Conservation (phyloP, 2,113 vertebrate species). For the Centropus unirufus region DNA sequence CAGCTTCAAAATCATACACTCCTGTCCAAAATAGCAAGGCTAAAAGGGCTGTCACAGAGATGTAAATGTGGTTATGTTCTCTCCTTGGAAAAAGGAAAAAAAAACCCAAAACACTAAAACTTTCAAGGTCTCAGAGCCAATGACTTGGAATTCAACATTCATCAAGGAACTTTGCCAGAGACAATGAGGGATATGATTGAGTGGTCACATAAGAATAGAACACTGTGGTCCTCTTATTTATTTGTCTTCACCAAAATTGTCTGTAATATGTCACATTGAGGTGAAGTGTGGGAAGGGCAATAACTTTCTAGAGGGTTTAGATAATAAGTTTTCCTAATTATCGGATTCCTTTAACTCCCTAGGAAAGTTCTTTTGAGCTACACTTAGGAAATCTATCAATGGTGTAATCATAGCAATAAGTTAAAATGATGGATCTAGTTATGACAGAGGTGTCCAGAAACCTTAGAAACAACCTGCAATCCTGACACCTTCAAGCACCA, state of each 20-base stretch:
- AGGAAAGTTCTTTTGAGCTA: background rate
- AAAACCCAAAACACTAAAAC: background rate
- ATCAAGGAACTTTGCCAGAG: background rate
- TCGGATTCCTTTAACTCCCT: background rate
- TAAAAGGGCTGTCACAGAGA: background rate
- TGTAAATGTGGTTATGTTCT: conserved; percentile 6
- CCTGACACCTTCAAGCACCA: background rate
- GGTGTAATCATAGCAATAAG: background rate
- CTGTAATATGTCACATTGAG: background rate
- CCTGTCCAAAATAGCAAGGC: background rate
- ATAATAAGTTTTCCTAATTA: background rate
- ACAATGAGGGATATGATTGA: background rate
- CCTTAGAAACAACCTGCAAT: background rate
- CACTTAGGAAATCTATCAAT: background rate
- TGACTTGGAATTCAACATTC: background rate
- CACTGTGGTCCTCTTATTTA: background rate
- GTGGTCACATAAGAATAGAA: background rate
- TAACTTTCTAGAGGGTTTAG: background rate
- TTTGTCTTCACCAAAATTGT: background rate
- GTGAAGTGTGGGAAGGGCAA: background rate
- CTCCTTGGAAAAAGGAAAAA: background rate
- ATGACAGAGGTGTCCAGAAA: background rate
- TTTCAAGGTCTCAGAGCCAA: background rate
- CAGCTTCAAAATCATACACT: conserved; percentile 10
- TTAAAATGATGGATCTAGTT: background rate